Evolutionary conservation across 2,113 vertebrate species (phyloP), one percentile per base, ranked within the genome.

Genomic region (Festucalex cinctus): DNA sequence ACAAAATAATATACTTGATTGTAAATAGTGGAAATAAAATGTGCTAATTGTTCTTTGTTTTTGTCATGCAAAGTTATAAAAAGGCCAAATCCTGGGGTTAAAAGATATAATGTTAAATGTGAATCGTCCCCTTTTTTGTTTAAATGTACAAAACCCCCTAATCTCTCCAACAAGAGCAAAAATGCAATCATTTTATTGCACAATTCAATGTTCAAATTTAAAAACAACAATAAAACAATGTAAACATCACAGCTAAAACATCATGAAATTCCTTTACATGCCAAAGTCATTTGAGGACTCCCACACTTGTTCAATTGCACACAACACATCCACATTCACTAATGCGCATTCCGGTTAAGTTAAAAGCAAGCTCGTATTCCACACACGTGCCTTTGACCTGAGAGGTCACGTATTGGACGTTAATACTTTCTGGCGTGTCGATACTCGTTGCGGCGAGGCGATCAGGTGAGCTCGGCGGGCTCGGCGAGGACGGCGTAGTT

Each of bases 1-100:
- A 32, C 28, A 32, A 32, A 32, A 77, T 87, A 78, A 83, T 65
- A 77, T 86, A 84, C 5, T 26, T 62, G 60, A 43, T 84, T 89
- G 83, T 89, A 88, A 83, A 86, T 83, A 85, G 62, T 37, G 75
- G 28, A 41, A 89, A 84, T 86, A 83, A 88, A 88, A 70, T 75
- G 70, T 71, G 68, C 79, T 76, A 79, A 76, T 79, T 85, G 68
- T 82, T 83, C 68, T 51, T 70, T 65, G 63, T 24, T 66, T 56
- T 2, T 32, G 14, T 59, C 9, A 17, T 54, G 8, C 26, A 8
- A 32, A 20, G 14, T 20, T 16, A 56, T 16, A 56, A 28, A 56
- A 16, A 28, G 24, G 26, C 14, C 5, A 56, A 56, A 56, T 17
- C 43, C 6, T 32, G 28, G 28, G 39, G 10, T 41, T 12, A 12